phyloP scores from a whole-genome alignment of 2,797 vertebrate genomes.

The Lindbergichthys nudifrons region DNA sequence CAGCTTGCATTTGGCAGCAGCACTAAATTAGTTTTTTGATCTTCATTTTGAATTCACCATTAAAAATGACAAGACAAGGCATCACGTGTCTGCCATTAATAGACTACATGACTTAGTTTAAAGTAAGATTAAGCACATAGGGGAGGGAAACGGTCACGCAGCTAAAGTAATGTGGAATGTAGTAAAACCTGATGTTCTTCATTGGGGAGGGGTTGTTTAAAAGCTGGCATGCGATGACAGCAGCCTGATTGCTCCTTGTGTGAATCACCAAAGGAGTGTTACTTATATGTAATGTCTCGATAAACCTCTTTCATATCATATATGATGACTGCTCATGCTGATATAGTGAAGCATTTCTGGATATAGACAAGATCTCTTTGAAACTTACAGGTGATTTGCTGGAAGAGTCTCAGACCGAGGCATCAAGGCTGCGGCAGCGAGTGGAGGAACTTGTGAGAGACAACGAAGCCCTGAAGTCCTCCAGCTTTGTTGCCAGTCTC shows the following conservation, averaged over 20 bases:
- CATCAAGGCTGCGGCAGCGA: constrained; percentile 91
- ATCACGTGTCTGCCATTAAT: neutral
- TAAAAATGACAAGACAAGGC: neutral
- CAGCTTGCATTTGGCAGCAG: constrained; percentile 4
- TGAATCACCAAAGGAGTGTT: constrained; percentile 53
- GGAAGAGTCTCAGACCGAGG: constrained; percentile 96
- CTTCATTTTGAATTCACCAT: too few species aligned
- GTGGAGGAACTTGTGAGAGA: constrained; percentile 95
- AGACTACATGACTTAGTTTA: neutral
- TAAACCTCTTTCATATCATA: neutral
- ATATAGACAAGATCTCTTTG: constrained; percentile 32
- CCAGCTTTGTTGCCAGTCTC: constrained; percentile 83
- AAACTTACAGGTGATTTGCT: constrained; percentile 89
- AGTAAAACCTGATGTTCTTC: constrained; percentile 58
- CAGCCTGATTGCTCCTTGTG: constrained; percentile 13
- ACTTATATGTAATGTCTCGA: constrained; percentile 2
- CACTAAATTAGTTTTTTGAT: constrained; percentile 3
- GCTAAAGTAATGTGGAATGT: constrained; percentile 36
- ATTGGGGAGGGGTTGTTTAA: constrained; percentile 15
- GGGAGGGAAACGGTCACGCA: neutral
- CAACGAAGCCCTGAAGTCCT: constrained; percentile 88
- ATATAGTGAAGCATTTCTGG: neutral
- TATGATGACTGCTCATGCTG: constrained; percentile 15
- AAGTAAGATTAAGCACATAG: constrained; percentile 10
- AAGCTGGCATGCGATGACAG: constrained; percentile 17